Evolutionary conservation across 2,113 vertebrate species (phyloP), one percentile per base, ranked within the genome.

Genomic region (Desmodus rotundus): DNA sequence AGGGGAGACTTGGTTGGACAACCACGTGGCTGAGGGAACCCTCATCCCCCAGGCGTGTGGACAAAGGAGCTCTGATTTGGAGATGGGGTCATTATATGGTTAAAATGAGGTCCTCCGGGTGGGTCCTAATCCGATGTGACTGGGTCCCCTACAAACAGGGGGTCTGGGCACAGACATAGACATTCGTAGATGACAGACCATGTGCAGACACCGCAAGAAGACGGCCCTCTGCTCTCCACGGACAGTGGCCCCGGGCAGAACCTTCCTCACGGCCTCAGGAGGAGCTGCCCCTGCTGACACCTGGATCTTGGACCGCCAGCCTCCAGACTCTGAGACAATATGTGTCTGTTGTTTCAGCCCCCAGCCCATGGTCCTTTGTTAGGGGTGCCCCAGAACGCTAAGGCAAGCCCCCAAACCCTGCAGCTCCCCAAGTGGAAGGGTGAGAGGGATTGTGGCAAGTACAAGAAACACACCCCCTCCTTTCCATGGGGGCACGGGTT

Each of bases 381-480:
- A 5, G 6, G 41, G 31, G 2, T 17, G 58, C 41, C 50, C 54
- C 47, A 61, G 83, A 38, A 87, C 68, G 58, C 16, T 2, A 26
- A 15, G 7, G 33, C 16, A 77, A 26, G 36, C 13, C n/a, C 63
- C 50, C 70, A 16, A 41, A 33, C 5, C 28, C 84, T 41, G 26
- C 33, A 41, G 16, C 45, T 70, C 12, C 43, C 9, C 9, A 0
- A 1, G 8, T 22, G 20, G 41, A 56, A 36, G 54, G 33, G 31
- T 12, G 3, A 13, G 1, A 2, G 45, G 14, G 7, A 20, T 67
- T 19, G 12, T 15, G 54, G 0, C 1, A 45, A 61, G 54, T 9
- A 1, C 11, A 14, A 56, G 54, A 11, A 15, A 6, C 0, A 0
- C 0, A 0, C 13, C 9, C 1, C 54, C 24, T 76, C 43, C 12